A percentile compares a stretch with the other conserved stretches of the same genome.
These are phyloP conservation scores for Hyles lineata DNA, from an alignment of 2,888 invertebrate species.

Conservation along the genomic window DNA sequence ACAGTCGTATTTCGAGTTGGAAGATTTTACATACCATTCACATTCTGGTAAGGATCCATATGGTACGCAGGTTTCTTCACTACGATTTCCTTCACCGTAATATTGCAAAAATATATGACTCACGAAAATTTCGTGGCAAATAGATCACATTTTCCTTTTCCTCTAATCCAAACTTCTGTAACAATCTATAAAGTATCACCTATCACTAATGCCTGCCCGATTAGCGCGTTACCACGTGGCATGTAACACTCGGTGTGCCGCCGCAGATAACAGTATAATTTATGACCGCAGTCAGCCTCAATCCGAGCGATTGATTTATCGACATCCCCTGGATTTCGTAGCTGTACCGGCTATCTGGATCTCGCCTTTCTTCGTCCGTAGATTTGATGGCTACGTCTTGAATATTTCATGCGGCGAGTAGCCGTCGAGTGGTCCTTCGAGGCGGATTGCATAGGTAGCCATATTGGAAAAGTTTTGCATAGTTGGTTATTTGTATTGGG, in stretches of 20 bases:
- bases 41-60: no score
- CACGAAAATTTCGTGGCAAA: no score
- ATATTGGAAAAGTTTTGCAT: not conserved
- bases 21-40: no score
- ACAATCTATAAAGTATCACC: no score
- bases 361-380: not conserved
- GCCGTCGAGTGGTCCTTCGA: conserved; percentile 14
- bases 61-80: no score
- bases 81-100: no score
- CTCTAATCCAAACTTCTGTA: no score
- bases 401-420: conserved; percentile 24
- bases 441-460: conserved; percentile 1
- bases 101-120: no score
- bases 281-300: conserved; percentile 34
- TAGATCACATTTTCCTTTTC: no score
- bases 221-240: conserved; percentile 22
- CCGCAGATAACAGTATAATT: conserved; percentile 41
- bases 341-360: conserved; percentile 3
- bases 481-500: not conserved
- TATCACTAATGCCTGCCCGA: no score
- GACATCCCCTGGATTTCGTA: conserved; percentile 4
- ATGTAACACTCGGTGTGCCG: conserved; percentile 30
- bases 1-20: no score
- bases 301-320: conserved; percentile 31
- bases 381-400: conserved; percentile 15